phyloP scores from a whole-genome alignment of 2,888 invertebrate genomes.

The Chymomyza caudatula region DNA sequence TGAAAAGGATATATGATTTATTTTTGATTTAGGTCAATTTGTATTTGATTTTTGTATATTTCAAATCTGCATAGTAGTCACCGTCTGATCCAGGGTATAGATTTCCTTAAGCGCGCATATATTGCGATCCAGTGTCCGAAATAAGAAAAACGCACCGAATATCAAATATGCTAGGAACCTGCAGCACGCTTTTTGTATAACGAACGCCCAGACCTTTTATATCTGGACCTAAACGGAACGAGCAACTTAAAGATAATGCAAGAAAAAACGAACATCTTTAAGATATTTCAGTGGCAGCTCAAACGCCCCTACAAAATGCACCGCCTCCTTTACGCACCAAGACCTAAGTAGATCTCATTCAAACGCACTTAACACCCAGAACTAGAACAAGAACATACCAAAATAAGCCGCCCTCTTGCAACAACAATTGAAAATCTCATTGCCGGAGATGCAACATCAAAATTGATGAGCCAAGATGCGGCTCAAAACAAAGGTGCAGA shows the following conservation, averaged over 20 bases:
- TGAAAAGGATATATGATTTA: no score
- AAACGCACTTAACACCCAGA: not conserved
- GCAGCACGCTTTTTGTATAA: no score
- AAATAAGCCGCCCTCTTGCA: conserved; percentile 9
- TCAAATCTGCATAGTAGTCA: no score
- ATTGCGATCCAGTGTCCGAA: no score
- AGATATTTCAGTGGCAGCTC: not conserved
- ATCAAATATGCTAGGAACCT: no score
- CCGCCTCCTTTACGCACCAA: not conserved
- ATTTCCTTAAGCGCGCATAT: no score
- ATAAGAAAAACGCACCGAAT: no score
- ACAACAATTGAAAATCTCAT: conserved; percentile 38
- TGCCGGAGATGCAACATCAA: conserved; percentile 12
- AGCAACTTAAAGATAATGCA: not conserved
- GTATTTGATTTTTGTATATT: no score
- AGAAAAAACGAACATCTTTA: not conserved
- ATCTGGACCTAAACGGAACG: no score
- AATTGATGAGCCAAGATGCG: conserved; percentile 40
- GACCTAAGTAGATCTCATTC: not conserved
- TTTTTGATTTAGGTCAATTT: no score
- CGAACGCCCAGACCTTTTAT: no score
- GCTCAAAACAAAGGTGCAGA: conserved; percentile 39
- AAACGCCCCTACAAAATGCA: not conserved
- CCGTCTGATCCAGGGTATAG: no score
- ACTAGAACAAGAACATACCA: not conserved